These are phyloP conservation scores for Drosophila anomalata DNA, from an alignment of 2,888 invertebrate species.

Conservation along the genomic window DNA sequence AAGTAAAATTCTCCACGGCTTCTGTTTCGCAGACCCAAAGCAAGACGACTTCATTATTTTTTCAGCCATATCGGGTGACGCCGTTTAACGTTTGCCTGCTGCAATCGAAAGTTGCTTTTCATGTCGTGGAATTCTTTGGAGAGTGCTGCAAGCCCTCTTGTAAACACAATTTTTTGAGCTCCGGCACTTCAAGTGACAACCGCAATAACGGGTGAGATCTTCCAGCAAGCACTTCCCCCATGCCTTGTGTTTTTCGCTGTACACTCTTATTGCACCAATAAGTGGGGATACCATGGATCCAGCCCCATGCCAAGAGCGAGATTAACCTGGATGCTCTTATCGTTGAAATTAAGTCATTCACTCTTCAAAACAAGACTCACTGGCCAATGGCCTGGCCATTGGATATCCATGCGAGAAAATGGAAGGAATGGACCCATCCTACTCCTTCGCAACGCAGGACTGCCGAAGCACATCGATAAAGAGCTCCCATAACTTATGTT, in stretches of 20 bases:
- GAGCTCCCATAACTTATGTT: slow-evolving; percentile 54
- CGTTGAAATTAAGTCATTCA: too few relatives aligned
- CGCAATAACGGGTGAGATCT: slow-evolving; percentile 53
- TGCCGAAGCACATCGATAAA: not conserved
- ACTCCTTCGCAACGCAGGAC: slow-evolving; percentile 13
- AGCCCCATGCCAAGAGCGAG: slow-evolving; percentile 13
- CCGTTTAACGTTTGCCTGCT: slow-evolving; percentile 31
- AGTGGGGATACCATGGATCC: slow-evolving; percentile 52
- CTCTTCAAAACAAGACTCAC: too few relatives aligned
- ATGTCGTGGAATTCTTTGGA: slow-evolving; percentile 68
- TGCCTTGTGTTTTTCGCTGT: slow-evolving; percentile 48
- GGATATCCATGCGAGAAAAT: not conserved
- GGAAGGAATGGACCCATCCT: not conserved
- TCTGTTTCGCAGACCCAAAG: slow-evolving; percentile 62
- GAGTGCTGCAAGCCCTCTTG: slow-evolving; percentile 68
- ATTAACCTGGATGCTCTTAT: not conserved
- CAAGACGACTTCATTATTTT: slow-evolving; percentile 48
- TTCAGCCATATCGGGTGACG: slow-evolving; percentile 52
- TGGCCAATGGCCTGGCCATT: not conserved
- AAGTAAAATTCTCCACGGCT: slow-evolving; percentile 62
- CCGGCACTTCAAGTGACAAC: slow-evolving; percentile 76
- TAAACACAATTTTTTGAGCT: slow-evolving; percentile 22
- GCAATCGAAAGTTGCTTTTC: slow-evolving; percentile 70
- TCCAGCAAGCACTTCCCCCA: slow-evolving; percentile 44
- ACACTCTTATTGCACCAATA: slow-evolving; percentile 61